These are phyloP conservation scores for Trichechus manatus DNA, from an alignment of 2,113 vertebrate species.

Conservation along the genomic window DNA sequence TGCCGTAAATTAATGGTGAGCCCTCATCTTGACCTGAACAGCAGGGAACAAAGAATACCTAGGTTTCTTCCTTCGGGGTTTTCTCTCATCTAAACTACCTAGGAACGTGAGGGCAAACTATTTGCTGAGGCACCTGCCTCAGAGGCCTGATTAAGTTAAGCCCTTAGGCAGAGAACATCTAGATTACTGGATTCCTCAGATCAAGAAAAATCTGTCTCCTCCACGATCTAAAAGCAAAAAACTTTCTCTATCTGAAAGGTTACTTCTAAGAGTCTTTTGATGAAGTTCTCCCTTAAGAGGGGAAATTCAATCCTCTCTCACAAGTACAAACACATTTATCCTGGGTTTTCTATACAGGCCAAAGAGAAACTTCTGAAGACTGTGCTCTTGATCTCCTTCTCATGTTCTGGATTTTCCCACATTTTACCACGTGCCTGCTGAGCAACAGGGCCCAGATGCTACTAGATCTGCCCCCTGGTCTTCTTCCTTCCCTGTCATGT, in stretches of 20 bases:
- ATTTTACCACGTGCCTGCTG: fast-evolving
- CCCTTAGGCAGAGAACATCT: neutral
- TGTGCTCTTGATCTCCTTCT: fast-evolving
- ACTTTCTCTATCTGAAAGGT: neutral
- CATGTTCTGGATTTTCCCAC: neutral
- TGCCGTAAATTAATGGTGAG: neutral
- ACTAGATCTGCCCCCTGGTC: neutral
- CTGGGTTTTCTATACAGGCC: neutral
- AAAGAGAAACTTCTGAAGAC: neutral
- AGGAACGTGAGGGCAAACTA: too few species aligned
- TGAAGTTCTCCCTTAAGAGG: neutral
- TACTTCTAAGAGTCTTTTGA: neutral
- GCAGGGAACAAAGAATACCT: neutral
- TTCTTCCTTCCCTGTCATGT: neutral
- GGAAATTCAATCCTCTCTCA: neutral
- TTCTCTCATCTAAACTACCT: neutral
- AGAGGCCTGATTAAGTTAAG: neutral
- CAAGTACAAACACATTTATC: too few species aligned
- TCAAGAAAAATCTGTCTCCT: neutral
- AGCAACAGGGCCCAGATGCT: neutral
- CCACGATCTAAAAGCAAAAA: neutral
- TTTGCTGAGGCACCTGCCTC: neutral
- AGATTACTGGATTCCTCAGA: neutral
- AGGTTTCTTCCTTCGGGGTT: neutral
- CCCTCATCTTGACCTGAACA: neutral